Evolutionary conservation across 2,113 vertebrate species (phyloP).

Genomic region (Struthio camelus): DNA sequence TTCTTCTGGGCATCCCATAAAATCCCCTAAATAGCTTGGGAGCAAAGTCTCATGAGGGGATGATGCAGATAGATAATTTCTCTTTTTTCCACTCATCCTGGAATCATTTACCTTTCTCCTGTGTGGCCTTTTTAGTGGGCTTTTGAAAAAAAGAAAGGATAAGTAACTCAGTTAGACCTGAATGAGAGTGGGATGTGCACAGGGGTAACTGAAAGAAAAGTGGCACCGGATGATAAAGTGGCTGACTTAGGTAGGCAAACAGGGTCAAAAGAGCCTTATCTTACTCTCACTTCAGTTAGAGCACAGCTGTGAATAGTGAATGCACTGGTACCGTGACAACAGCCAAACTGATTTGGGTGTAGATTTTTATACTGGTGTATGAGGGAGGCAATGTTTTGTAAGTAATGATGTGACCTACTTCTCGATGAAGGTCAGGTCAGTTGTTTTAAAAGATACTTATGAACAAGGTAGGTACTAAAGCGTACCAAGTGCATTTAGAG

Average conservation of each 20-base stretch:
- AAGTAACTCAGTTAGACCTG: not conserved
- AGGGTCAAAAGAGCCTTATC: not conserved
- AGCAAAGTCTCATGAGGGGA: fast-evolving
- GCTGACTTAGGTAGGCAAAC: too few species aligned
- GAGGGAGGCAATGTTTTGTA: not conserved
- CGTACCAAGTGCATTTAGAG: not conserved
- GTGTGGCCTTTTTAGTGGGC: not conserved
- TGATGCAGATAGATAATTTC: not conserved
- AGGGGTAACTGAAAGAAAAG: not conserved
- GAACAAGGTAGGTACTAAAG: not conserved
- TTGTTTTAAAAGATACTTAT: not conserved
- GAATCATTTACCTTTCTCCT: not conserved
- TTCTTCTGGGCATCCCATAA: not conserved
- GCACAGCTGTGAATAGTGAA: not conserved
- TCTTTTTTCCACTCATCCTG: not conserved
- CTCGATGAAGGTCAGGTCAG: not conserved
- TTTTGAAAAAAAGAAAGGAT: constrained; percentile 1
- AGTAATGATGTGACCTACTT: not conserved
- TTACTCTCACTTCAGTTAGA: not conserved
- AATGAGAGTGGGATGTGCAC: not conserved
- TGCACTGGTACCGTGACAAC: not conserved
- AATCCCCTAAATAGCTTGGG: not conserved
- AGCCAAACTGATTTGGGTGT: not conserved
- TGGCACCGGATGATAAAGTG: not conserved
- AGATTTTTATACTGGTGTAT: not conserved